Percentiles rank a stretch among this genome's conserved stretches.
These are phyloP conservation scores for Alectura lathami DNA, from an alignment of 2,113 vertebrate genomes.

Conservation along the genomic window DNA sequence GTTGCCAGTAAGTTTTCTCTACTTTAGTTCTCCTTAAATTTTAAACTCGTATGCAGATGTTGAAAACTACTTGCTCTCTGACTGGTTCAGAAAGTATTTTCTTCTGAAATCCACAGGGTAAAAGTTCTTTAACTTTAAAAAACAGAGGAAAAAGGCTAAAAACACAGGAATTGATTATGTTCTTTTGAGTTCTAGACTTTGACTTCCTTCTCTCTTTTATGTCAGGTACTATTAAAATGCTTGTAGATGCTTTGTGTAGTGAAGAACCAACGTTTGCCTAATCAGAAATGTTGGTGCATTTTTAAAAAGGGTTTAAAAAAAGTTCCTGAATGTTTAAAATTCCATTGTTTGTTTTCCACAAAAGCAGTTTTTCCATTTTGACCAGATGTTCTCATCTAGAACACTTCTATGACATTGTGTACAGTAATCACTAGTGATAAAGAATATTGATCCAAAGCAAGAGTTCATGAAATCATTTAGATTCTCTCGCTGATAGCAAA, in stretches of 20 bases:
- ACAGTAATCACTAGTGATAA: background rate
- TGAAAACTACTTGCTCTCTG: background rate
- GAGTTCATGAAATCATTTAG: background rate
- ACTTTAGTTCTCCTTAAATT: background rate
- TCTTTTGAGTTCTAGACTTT: background rate
- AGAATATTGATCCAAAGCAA: background rate
- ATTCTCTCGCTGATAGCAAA: background rate
- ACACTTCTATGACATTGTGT: fast-evolving
- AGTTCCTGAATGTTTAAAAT: too few relatives aligned
- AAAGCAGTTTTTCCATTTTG: background rate
- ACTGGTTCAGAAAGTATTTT: background rate
- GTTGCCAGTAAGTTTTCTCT: background rate
- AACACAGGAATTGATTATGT: background rate
- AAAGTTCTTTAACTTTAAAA: background rate
- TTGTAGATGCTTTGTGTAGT: background rate
- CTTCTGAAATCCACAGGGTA: background rate
- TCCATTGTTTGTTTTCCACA: background rate
- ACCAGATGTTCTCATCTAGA: background rate
- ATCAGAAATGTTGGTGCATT: background rate
- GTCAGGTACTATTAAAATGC: background rate
- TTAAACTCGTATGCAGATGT: background rate
- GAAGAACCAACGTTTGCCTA: background rate
- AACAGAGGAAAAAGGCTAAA: background rate
- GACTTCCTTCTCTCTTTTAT: background rate
- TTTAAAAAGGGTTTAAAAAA: background rate